Conservation (phyloP, 2,797 vertebrate species). For the Bufotes viridis region DNA sequence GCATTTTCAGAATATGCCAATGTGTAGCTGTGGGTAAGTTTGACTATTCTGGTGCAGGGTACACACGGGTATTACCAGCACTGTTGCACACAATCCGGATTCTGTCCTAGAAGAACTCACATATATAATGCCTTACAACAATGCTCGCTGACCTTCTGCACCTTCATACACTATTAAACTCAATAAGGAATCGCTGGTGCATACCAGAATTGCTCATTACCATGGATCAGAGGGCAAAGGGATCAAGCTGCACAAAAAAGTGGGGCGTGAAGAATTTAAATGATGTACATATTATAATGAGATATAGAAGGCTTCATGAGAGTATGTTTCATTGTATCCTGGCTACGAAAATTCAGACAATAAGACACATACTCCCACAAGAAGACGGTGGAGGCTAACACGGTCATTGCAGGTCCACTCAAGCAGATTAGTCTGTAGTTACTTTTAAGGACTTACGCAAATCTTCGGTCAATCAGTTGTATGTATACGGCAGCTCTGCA, state of each 20-base stretch:
- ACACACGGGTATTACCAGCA: neutral
- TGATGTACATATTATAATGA: constrained; percentile 40
- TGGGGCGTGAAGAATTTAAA: constrained; percentile 42
- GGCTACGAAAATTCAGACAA: neutral
- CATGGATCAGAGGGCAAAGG: constrained; percentile 44
- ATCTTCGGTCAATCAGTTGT: too few relatives aligned
- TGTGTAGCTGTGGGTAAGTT: neutral
- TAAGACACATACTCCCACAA: neutral
- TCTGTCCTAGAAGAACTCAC: constrained; percentile 5
- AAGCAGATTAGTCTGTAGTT: neutral
- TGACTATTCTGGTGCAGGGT: neutral
- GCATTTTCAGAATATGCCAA: neutral
- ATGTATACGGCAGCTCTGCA: too few relatives aligned
- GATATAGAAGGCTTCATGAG: constrained; percentile 30
- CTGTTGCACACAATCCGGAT: constrained; percentile 6
- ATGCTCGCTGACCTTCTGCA: constrained; percentile 50
- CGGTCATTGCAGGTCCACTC: neutral
- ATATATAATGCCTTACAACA: constrained; percentile 35
- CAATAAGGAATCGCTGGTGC: constrained; percentile 53
- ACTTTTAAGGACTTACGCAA: neutral
- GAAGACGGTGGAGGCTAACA: neutral
- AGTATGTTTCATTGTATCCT: constrained; percentile 21
- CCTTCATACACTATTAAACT: constrained; percentile 52
- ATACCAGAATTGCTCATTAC: constrained; percentile 51
- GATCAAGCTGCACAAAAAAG: constrained; percentile 41